Percentiles rank a stretch among this genome's conserved stretches.
Conservation (phyloP, 2,888 invertebrate species). For the Habroteleia sp. region DNA sequence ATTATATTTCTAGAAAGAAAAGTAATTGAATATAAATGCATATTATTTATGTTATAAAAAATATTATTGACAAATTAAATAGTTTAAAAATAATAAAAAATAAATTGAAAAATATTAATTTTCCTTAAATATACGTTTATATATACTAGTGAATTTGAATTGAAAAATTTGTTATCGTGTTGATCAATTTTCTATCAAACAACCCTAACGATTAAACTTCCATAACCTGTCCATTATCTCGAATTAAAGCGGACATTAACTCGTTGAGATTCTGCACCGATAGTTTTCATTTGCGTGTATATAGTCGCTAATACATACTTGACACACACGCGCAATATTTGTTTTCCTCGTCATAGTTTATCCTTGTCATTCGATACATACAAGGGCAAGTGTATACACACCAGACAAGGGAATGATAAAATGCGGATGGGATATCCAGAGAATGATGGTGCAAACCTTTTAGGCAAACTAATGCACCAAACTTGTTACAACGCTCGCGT, state of each 20-base stretch:
- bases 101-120: too few relatives aligned
- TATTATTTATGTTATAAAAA: too few relatives aligned
- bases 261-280: conserved; percentile 70
- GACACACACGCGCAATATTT: conserved; percentile 40
- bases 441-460: conserved; percentile 79
- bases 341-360: conserved; percentile 46
- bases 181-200: conserved; percentile 42
- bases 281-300: conserved; percentile 71
- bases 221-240: conserved; percentile 73
- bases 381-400: conserved; percentile 53
- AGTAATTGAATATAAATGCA: too few relatives aligned
- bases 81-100: too few relatives aligned
- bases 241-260: conserved; percentile 71
- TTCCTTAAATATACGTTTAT: too few relatives aligned
- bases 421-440: conserved; percentile 66
- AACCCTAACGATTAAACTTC: conserved; percentile 73
- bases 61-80: too few relatives aligned
- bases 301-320: conserved; percentile 36
- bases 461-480: conserved; percentile 74
- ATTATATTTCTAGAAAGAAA: too few relatives aligned
- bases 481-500: conserved; percentile 50
- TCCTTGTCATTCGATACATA: conserved; percentile 44
- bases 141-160: too few relatives aligned
- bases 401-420: conserved; percentile 38
- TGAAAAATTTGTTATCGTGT: conserved; percentile 11